Evolutionary conservation across 2,113 vertebrate species (phyloP).

Genomic region (Orthonyx spaldingii): DNA sequence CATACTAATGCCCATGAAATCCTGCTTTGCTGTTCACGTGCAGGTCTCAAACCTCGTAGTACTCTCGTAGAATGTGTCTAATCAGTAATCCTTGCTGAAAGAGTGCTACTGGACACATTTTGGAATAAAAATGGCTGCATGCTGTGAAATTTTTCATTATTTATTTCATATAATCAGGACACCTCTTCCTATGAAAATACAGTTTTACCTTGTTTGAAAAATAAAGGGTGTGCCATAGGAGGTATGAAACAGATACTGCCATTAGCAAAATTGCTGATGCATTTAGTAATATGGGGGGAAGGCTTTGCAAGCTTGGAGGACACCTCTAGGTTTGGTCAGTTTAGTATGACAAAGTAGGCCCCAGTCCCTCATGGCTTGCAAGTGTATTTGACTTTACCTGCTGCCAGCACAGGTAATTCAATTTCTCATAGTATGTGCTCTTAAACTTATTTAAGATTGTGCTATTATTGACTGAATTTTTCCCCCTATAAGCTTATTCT

Average conservation of each 20-base stretch:
- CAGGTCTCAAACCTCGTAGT: neutral
- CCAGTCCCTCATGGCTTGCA: neutral
- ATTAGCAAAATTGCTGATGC: neutral
- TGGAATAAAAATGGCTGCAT: neutral
- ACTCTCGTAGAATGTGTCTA: neutral
- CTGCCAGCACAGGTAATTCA: neutral
- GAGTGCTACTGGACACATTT: too few relatives aligned
- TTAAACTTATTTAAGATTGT: neutral
- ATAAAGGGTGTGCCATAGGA: neutral
- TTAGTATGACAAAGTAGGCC: neutral
- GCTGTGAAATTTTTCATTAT: neutral
- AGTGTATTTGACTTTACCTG: neutral
- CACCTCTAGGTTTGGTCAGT: neutral
- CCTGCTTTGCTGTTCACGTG: neutral
- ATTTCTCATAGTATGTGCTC: rapidly evolving
- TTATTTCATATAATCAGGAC: neutral
- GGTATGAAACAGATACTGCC: neutral
- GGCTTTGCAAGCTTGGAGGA: neutral
- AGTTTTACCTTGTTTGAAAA: neutral
- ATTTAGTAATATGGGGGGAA: neutral
- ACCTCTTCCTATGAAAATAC: neutral
- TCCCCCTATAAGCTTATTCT: neutral
- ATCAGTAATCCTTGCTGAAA: neutral
- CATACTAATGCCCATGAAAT: rapidly evolving
- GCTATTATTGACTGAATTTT: neutral